phyloP scores from a whole-genome alignment of 2,797 vertebrate species.

The Sternarchorhynchus goeldii region DNA sequence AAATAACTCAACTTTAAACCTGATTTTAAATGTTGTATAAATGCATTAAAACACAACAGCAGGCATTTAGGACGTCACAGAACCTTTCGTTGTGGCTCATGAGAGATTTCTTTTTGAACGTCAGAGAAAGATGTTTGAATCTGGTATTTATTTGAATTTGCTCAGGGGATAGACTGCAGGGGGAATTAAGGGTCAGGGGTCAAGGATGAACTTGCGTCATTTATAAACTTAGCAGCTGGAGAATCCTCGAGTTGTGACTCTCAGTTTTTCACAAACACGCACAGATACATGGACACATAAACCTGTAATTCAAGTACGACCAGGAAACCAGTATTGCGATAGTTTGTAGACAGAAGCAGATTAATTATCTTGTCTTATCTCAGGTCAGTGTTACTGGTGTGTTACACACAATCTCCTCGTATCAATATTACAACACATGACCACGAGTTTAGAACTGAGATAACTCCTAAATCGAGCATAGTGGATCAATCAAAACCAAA shows the following conservation, averaged over 20 bases:
- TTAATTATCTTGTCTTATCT: slow-evolving; percentile 5
- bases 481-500: background rate
- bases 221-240: slow-evolving; percentile 32
- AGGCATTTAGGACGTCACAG: too few relatives aligned
- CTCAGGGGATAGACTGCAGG: background rate
- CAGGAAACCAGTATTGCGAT: background rate
- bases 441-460: background rate
- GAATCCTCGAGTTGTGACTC: slow-evolving; percentile 8
- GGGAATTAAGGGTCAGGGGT: slow-evolving; percentile 26
- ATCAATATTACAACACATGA: background rate
- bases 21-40: too few relatives aligned
- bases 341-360: slow-evolving; percentile 1
- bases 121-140: too few relatives aligned
- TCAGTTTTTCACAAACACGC: slow-evolving; percentile 22
- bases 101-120: too few relatives aligned
- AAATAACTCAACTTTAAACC: too few relatives aligned
- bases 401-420: background rate
- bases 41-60: too few relatives aligned
- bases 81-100: too few relatives aligned
- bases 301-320: background rate
- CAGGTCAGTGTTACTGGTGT: background rate
- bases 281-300: background rate
- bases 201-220: slow-evolving; percentile 25
- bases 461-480: background rate
- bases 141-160: too few relatives aligned